Conservation (phyloP, 2,797 vertebrate genomes). For the Argentina silus region DNA sequence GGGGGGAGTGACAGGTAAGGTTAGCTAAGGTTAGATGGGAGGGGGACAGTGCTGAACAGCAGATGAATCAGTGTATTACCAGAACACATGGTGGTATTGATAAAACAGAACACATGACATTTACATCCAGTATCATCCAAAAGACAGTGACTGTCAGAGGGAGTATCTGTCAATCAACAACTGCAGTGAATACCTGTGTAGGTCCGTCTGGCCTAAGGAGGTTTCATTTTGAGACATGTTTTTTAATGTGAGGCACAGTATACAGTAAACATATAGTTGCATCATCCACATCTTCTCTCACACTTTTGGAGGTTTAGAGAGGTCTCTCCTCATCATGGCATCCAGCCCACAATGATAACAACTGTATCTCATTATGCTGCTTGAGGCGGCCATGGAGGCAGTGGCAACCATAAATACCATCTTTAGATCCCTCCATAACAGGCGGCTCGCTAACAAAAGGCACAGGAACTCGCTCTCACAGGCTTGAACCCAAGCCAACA, state of each 20-base stretch:
- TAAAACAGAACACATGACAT: no score
- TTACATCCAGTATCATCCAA: no score
- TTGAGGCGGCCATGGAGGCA: constrained; percentile 60
- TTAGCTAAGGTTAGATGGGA: no score
- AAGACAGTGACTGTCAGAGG: constrained; percentile 22
- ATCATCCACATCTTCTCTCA: constrained; percentile 49
- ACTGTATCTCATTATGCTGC: constrained; percentile 75
- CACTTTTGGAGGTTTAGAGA: constrained; percentile 53
- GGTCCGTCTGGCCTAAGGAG: not conserved
- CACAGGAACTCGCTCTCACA: constrained; percentile 42
- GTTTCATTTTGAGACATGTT: not conserved
- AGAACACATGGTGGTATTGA: no score
- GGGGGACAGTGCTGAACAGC: no score
- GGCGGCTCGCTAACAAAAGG: constrained; percentile 65
- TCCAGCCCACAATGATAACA: constrained; percentile 72
- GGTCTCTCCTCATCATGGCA: constrained; percentile 57
- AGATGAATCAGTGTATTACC: no score
- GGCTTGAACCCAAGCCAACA: constrained; percentile 72
- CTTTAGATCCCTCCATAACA: constrained; percentile 65
- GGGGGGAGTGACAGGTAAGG: no score
- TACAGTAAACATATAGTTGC: constrained; percentile 2
- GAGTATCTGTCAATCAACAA: not conserved
- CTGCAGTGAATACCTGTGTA: not conserved
- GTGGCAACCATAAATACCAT: constrained; percentile 61
- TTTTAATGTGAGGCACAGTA: not conserved